Evolutionary conservation across 2,113 vertebrate species (phyloP).

Genomic region (Neoarius graeffei): DNA sequence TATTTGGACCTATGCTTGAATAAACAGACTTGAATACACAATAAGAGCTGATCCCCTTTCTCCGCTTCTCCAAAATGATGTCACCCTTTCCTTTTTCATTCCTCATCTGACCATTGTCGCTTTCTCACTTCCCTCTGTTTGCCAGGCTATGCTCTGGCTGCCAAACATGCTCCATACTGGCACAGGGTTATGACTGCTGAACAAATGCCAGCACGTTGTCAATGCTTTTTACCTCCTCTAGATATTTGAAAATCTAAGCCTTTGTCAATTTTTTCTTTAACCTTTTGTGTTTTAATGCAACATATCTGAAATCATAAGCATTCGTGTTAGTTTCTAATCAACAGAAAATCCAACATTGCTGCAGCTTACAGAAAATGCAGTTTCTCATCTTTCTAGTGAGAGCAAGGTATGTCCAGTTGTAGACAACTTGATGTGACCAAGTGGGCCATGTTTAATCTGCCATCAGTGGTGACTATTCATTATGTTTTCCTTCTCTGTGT

Average conservation of each 20-base stretch:
- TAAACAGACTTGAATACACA: slow-evolving; percentile 18
- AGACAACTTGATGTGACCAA: neutral
- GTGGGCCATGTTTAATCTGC: neutral
- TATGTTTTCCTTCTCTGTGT: neutral
- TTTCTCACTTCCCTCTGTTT: slow-evolving; percentile 40
- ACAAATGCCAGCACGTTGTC: slow-evolving; percentile 30
- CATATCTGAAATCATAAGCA: neutral
- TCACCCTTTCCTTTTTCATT: slow-evolving; percentile 40
- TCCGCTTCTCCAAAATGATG: slow-evolving; percentile 35
- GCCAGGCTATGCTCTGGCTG: slow-evolving; percentile 31
- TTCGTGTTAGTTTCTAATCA: neutral
- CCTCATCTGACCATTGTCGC: slow-evolving; percentile 6
- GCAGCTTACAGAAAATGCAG: neutral
- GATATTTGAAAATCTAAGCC: slow-evolving; percentile 18
- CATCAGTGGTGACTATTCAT: neutral
- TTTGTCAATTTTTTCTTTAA: neutral
- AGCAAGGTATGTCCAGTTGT: neutral
- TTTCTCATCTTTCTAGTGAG: neutral
- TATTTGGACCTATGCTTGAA: slow-evolving; percentile 12
- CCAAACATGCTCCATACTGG: slow-evolving; percentile 30
- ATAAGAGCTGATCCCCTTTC: neutral
- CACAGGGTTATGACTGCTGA: slow-evolving; percentile 31
- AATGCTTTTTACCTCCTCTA: slow-evolving; percentile 1
- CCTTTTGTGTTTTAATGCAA: neutral
- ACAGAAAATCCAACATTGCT: neutral